Conservation (phyloP, 2,113 vertebrate genomes). For the Cygnus buccinator region DNA sequence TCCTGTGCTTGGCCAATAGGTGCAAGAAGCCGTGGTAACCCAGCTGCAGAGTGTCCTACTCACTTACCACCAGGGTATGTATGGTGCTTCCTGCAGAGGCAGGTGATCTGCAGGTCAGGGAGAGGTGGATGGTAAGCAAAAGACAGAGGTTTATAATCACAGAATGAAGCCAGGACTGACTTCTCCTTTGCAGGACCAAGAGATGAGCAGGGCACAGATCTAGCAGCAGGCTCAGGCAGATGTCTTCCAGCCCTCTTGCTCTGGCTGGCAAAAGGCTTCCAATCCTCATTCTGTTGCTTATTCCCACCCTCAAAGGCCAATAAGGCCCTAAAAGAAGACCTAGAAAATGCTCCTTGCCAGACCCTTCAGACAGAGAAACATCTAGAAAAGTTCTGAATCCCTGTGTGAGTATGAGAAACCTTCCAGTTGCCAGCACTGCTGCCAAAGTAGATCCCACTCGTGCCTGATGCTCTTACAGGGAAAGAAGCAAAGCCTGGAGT, state of each 20-base stretch:
- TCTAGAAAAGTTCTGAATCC: background rate
- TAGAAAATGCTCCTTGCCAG: background rate
- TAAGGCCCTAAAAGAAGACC: background rate
- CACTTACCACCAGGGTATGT: background rate
- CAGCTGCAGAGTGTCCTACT: background rate
- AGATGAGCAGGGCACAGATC: background rate
- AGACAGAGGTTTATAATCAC: background rate
- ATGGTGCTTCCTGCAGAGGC: background rate
- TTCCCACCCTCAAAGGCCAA: background rate
- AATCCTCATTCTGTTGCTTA: background rate
- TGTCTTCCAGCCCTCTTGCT: background rate
- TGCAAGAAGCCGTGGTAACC: background rate
- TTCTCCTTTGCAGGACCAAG: background rate
- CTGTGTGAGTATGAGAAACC: background rate
- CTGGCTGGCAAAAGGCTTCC: background rate
- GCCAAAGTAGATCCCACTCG: constrained; percentile 39
- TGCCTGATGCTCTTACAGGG: constrained; percentile 11
- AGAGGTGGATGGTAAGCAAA: background rate
- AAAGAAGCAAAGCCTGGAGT: constrained; percentile 31
- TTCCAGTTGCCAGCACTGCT: constrained; percentile 36
- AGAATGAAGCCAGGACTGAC: background rate
- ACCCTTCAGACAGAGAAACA: background rate
- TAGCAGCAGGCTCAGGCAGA: background rate
- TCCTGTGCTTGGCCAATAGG: background rate
- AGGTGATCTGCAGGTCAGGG: background rate